Base-by-base conservation (phyloP, 2,888 invertebrate species). In the Drosophila kambysellisi region DNA sequence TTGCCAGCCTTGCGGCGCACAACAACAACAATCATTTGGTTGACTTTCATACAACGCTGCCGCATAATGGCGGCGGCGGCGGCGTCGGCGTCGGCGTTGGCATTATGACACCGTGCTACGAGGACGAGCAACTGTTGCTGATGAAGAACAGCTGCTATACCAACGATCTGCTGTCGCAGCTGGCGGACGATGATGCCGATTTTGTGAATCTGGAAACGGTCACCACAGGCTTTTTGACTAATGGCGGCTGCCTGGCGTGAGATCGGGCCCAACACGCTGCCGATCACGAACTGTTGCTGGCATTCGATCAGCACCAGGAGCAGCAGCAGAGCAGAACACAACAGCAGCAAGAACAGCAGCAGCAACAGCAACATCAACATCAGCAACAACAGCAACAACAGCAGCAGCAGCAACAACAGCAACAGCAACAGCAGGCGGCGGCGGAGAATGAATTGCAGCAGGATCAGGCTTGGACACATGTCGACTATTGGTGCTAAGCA, bases 191-290 rank as follows among this genome's bases (percentile, higher is more conserved):
- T n/a, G 92, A 88, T 15, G 90, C 90, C n/a, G 93, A 93, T 51
- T 93, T 92, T 53, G 93, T 93, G 6, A 93, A 93, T 75, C 76
- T 93, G 79, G 93, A 93, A 62, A 92, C 92, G 43, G 92, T 92
- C 29, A 90, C 93, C 46, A 91, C 93, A 20, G 91, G 93, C 32
- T 93, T 92, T 65, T 91, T 93, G 79, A 88, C 92, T 54, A 93
- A 93, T 69, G 92, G 92, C 54, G 91, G 93, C 41, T 93, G 93
- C 76, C 87, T 93, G 82, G 93, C 93, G 87, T 93, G 91, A 92
- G 82, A 89, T 79, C 84, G 84, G 83, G 83, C 86, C 63, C 75
- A 83, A 60, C 79, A 62, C 48, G 74, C 70, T 60, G 70, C 51
- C 64, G 77, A 85, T 70, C 82, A 76, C 62, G 89, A 88, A 71